Evolutionary conservation across 2,888 invertebrate species (phyloP).

Genomic region (Ditula angustiorana): DNA sequence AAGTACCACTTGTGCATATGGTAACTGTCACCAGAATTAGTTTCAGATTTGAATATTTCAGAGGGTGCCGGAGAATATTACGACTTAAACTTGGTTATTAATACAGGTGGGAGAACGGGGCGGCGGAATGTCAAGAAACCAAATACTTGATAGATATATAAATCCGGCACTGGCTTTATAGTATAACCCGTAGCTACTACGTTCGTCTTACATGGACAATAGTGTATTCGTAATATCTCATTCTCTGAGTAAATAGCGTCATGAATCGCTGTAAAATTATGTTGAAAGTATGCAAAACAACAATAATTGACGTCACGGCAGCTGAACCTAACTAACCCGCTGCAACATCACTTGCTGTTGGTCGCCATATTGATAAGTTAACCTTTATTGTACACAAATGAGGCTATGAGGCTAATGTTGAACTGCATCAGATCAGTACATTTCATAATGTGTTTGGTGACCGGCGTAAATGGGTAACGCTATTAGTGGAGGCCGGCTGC

Average conservation of each 20-base stretch:
- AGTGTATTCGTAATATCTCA: constrained; percentile 16
- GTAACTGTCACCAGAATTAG: too few relatives aligned
- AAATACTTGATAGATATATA: too few relatives aligned
- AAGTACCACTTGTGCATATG: too few relatives aligned
- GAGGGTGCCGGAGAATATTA: too few relatives aligned
- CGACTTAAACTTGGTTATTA: too few relatives aligned
- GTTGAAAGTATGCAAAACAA: constrained; percentile 37
- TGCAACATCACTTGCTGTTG: constrained; percentile 44
- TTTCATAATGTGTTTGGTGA: constrained; percentile 12
- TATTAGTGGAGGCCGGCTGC: constrained; percentile 17
- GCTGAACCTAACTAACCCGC: constrained; percentile 46
- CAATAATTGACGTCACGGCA: constrained; percentile 57
- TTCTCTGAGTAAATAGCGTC: constrained; percentile 21
- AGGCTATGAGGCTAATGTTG: constrained; percentile 49
- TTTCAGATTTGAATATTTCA: too few relatives aligned
- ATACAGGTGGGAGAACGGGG: too few relatives aligned
- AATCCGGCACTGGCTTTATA: too few relatives aligned
- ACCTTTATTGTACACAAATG: constrained; percentile 56
- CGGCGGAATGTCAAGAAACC: too few relatives aligned
- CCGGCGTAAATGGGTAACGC: constrained; percentile 10
- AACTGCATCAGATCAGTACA: constrained; percentile 27
- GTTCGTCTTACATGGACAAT: constrained; percentile 6
- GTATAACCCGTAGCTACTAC: background rate
- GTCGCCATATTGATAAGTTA: constrained; percentile 42
- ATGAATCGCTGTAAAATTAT: constrained; percentile 30